A percentile compares a stretch with the other conserved stretches of the same genome.
Evolutionary conservation across 2,797 vertebrate species (phyloP).

Genomic region (Sebastolobus altivelis): DNA sequence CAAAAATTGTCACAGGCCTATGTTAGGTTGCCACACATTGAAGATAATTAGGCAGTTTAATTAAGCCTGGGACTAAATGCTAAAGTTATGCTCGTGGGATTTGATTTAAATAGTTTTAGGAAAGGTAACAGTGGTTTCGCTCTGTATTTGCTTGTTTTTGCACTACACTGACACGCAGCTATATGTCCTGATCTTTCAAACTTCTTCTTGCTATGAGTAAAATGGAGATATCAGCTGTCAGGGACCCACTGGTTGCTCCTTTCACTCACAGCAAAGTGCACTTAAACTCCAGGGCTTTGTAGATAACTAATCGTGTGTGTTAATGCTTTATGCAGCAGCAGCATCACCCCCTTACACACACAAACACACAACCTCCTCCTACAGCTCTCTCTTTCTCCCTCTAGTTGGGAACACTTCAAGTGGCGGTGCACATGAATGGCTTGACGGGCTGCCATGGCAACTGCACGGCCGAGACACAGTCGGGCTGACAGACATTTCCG

Average conservation of each 20-base stretch:
- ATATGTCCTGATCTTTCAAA: conserved; percentile 6
- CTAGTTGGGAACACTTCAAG: conserved; percentile 64
- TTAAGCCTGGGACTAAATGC: conserved; percentile 48
- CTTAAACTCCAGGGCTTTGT: conserved; percentile 46
- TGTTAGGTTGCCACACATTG: conserved; percentile 34
- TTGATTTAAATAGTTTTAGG: conserved; percentile 48
- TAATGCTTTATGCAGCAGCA: conserved; percentile 57
- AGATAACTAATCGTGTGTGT: conserved; percentile 57
- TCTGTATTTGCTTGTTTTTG: not conserved
- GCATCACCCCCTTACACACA: not conserved
- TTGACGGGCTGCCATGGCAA: conserved; percentile 79
- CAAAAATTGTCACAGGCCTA: conserved; percentile 40
- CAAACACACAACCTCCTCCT: conserved; percentile 31
- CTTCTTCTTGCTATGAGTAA: conserved; percentile 1
- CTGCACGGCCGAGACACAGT: conserved; percentile 67
- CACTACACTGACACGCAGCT: not conserved
- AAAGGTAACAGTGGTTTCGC: conserved; percentile 20
- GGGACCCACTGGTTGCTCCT: conserved; percentile 9
- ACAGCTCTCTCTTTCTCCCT: conserved; percentile 45
- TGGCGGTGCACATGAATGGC: conserved; percentile 74
- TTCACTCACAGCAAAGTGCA: conserved; percentile 41
- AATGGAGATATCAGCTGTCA: conserved; percentile 25
- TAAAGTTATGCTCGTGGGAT: conserved; percentile 24
- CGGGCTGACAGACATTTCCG: conserved; percentile 76
- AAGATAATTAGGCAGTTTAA: conserved; percentile 70